Evolutionary conservation across 2,888 invertebrate genomes (phyloP), one percentile per base, ranked within the genome.

Genomic region (Machimus rusticus): DNA sequence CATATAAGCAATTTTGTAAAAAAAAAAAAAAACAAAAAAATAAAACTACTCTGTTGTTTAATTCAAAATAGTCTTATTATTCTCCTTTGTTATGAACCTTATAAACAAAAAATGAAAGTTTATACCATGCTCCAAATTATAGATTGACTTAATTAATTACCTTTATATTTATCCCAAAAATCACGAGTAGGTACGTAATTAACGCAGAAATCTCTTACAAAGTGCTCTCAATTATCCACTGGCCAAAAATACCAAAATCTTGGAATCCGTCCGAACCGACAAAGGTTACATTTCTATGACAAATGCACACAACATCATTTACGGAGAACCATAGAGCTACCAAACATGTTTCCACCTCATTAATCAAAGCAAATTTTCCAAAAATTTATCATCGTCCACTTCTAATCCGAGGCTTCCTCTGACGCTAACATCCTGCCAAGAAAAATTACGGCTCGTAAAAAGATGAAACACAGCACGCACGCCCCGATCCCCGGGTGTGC

Each of bases 291-390:
- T 81, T 74, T 86, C 79, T 86, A 87, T 88, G 87, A 88, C 88
- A 88, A 88, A 88, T 88, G 88, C 87, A 77, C 74, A 85, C 51
- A 19, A 88, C 87, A 88, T 81, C 86, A 85, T 86, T 88, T 79
- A 66, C 66, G 66, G 23, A n/a, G 28, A 39, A 31, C 87, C 85
- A 87, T 23, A 86, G 86, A 87, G 87, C 88, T 86, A 88, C 86
- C 86, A 88, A 88, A 88, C 88, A 88, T 89, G 89, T 89, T 89
- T 89, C 88, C 88, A 89, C 87, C 86, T 89, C 89, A 89, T 89
- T 89, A 89, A 89, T 89, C 89, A 89, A 89, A 88, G 88, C 79
- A 88, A 89, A 86, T 87, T 88, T 88, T 82, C 82, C 85, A 87
- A 86, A 88, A 88, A 88, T 88, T 88, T 88, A 88, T 88, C 88